Percentiles rank a stretch among this genome's conserved stretches.
phyloP scores from a whole-genome alignment of 30 jellyfish, hydroid and myxozoan genomes.

The Cassiopea andromeda region DNA sequence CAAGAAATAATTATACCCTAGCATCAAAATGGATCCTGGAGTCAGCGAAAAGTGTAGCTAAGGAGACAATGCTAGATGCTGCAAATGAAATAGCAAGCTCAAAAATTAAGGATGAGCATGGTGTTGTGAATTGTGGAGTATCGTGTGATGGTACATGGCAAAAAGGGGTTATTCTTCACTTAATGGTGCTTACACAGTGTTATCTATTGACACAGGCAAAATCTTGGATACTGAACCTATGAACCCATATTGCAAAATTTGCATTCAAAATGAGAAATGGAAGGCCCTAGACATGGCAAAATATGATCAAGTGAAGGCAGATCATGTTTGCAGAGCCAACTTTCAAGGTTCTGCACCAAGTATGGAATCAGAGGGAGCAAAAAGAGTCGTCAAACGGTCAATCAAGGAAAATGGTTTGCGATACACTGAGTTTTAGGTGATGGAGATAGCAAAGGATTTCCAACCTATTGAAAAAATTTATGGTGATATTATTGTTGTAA shows the following conservation, averaged over 20 bases:
- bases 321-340: conserved; percentile 29
- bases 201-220: conserved; percentile 34
- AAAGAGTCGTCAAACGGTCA: conserved; percentile 53
- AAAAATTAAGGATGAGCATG: not conserved
- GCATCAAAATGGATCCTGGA: conserved; percentile 12
- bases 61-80: conserved; percentile 39
- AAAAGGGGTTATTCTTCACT: conserved; percentile 36
- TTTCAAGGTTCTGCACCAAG: conserved; percentile 58
- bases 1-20: conserved; percentile 3
- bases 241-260: not conserved
- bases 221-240: not conserved
- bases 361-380: conserved; percentile 70
- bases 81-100: conserved; percentile 9
- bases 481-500: conserved; percentile 13
- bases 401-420: conserved; percentile 30
- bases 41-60: conserved; percentile 27
- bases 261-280: conserved; percentile 15
- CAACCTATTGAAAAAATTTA: not conserved
- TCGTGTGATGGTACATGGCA: conserved; percentile 42
- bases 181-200: conserved; percentile 7
- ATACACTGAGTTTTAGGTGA: conserved; percentile 16
- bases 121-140: conserved; percentile 5
- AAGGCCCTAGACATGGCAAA: conserved; percentile 11
- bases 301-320: not conserved
- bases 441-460: conserved; percentile 68